These are phyloP conservation scores for Anableps anableps DNA, from an alignment of 2,797 vertebrate genomes.

Conservation along the genomic window DNA sequence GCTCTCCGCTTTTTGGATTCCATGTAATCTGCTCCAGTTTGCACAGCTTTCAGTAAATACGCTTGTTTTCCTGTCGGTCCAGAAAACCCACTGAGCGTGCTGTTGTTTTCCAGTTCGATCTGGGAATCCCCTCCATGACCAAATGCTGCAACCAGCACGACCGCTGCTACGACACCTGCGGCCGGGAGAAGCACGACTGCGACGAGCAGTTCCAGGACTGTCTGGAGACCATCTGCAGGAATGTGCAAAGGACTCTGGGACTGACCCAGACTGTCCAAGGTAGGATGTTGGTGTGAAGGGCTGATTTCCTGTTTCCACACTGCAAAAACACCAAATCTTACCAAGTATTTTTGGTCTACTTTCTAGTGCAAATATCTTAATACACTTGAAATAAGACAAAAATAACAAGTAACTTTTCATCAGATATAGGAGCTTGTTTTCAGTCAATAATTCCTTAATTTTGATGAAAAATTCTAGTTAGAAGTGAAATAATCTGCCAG, in stretches of 20 bases:
- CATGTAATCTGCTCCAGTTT: constrained; percentile 74
- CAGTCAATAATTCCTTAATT: too few species aligned
- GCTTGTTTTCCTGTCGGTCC: not conserved
- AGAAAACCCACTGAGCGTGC: not conserved
- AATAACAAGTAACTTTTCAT: too few species aligned
- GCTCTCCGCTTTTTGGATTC: constrained; percentile 95
- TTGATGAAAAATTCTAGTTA: too few species aligned
- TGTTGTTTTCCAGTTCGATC: constrained; percentile 85
- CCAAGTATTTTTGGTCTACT: too few species aligned
- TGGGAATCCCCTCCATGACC: constrained; percentile 96
- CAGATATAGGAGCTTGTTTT: too few species aligned
- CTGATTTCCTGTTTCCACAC: not conserved
- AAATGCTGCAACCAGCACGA: constrained; percentile 97
- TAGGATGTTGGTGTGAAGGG: constrained; percentile 59
- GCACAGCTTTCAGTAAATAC: not conserved
- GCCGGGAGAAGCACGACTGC: constrained; percentile 89
- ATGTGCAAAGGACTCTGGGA: constrained; percentile 91
- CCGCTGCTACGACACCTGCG: constrained; percentile 95
- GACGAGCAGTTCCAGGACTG: constrained; percentile 93
- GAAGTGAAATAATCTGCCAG: too few species aligned
- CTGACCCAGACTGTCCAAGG: constrained; percentile 90
- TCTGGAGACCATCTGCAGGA: constrained; percentile 91
- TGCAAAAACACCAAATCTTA: too few species aligned
- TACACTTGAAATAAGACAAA: too few species aligned
- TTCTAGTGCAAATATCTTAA: too few species aligned